These are phyloP conservation scores for Parascotia fuliginaria DNA, from an alignment of 2,888 invertebrate genomes.

Conservation along the genomic window DNA sequence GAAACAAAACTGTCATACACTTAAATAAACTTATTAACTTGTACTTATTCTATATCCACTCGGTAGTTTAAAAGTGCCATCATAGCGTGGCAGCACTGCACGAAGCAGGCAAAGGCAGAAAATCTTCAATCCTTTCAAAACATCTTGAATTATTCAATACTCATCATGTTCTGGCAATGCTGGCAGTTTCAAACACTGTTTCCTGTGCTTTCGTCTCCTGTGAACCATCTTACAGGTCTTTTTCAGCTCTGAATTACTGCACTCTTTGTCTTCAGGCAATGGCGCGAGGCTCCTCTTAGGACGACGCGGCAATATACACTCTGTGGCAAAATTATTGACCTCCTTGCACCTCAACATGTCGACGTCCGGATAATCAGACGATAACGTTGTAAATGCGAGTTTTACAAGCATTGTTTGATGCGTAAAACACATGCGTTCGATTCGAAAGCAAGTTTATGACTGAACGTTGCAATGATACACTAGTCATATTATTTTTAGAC, in stretches of 20 bases:
- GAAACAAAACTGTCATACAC: conserved; percentile 22
- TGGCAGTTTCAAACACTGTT: conserved; percentile 66
- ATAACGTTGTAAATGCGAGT: conserved; percentile 61
- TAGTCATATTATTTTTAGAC: conserved; percentile 41
- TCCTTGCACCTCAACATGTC: conserved; percentile 74
- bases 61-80: conserved; percentile 19
- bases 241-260: conserved; percentile 66
- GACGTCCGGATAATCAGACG: conserved; percentile 64
- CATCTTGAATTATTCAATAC: conserved; percentile 68
- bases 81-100: conserved; percentile 30
- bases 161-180: conserved; percentile 74
- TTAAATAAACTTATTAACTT: conserved; percentile 28
- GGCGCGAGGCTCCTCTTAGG: conserved; percentile 70
- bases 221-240: conserved; percentile 61
- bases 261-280: conserved; percentile 76
- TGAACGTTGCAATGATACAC: conserved; percentile 39
- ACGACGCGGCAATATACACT: conserved; percentile 70
- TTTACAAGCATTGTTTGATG: conserved; percentile 66
- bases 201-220: conserved; percentile 64
- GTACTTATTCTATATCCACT: conserved; percentile 38
- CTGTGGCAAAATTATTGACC: conserved; percentile 65
- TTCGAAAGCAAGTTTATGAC: conserved; percentile 47
- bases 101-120: conserved; percentile 27
- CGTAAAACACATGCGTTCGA: conserved; percentile 54
- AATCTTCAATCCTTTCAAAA: conserved; percentile 26